Percentiles rank a stretch among this genome's conserved stretches.
phyloP scores from a whole-genome alignment of 2,797 vertebrate species.

The Microctenopoma stevenorrisi region DNA sequence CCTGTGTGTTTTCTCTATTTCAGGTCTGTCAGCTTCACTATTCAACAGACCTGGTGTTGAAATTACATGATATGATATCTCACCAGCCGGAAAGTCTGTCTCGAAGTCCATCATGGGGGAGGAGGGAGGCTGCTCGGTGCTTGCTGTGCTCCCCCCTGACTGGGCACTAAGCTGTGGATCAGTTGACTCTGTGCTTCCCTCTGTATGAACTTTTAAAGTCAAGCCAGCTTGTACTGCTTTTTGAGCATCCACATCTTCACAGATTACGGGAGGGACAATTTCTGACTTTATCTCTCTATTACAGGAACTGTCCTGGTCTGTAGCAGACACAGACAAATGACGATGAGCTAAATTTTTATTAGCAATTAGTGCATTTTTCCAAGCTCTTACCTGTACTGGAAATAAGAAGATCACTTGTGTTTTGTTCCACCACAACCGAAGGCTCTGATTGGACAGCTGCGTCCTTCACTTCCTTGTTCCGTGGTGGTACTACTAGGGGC shows the following conservation, averaged over 20 bases:
- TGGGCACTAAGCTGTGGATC: neutral
- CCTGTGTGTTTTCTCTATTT: neutral
- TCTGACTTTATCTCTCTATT: slow-evolving; percentile 87
- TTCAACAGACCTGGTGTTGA: neutral
- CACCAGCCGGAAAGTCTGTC: slow-evolving; percentile 91
- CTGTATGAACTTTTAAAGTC: slow-evolving; percentile 21
- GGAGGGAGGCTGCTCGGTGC: slow-evolving; percentile 33
- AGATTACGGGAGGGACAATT: slow-evolving; percentile 81
- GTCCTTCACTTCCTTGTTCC: slow-evolving; percentile 85
- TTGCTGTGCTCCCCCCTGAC: slow-evolving; percentile 15
- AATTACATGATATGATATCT: slow-evolving; percentile 32
- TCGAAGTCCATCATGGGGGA: slow-evolving; percentile 90
- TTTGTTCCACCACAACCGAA: slow-evolving; percentile 81
- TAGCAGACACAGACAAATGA: neutral
- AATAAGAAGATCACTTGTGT: slow-evolving; percentile 83
- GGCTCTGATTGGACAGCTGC: slow-evolving; percentile 84
- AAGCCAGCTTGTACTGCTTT: slow-evolving; percentile 71
- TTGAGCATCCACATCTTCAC: slow-evolving; percentile 80
- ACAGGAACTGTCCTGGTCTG: slow-evolving; percentile 88
- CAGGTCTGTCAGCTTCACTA: neutral
- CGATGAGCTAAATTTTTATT: neutral
- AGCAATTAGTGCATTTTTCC: neutral
- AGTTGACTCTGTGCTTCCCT: slow-evolving; percentile 8
- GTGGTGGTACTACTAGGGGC: slow-evolving; percentile 87
- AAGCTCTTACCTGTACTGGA: slow-evolving; percentile 84